Evolutionary conservation across 2,888 invertebrate species (phyloP), one percentile per base, ranked within the genome.

Genomic region (Nymphalis c-album): DNA sequence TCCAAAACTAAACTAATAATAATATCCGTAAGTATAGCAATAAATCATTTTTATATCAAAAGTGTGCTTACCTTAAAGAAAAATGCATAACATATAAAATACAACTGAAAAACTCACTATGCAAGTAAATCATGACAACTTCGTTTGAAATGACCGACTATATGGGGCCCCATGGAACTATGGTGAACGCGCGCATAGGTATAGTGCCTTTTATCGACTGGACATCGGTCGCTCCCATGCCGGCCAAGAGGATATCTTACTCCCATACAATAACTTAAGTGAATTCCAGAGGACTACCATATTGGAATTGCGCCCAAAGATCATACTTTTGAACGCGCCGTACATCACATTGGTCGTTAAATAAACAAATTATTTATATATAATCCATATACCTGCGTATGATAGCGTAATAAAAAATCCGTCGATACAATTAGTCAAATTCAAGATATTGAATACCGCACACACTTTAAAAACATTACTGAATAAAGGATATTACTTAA

Each of bases 121-220:
- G 40, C 40, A 55, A 31, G 4, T n/a, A 61, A 50, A 16, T 51
- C 16, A 58, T 48, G 45, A 64, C 20, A 18, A 53, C 8, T 31
- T 17, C 35, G 8, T 20, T 40, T 18, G 31, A 63, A 64, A 60
- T 68, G 64, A 64, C 59, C 62, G 64, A n/a, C 31, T 45, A 26
- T 20, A 45, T 64, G 61, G 61, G 70, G 57, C 63, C 68, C 58
- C 81, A 81, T 82, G 75, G 78, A 55, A 22, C 83, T 76, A 70
- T 71, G 50, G 74, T 51, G 63, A 73, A 71, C 76, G 78, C 71
- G 73, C 78, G 81, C 79, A 84, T 82, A 84, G 76, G 74, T 70
- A 74, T 70, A 69, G 78, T 84, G 90, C 87, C 85, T 85, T 84
- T 78, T 83, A 79, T 81, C 82, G 84, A 90, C 90, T 90, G 90